Percentiles rank a stretch among this genome's conserved stretches.
phyloP scores from a whole-genome alignment of 2,797 vertebrate species.

The Phoebastria nigripes region DNA sequence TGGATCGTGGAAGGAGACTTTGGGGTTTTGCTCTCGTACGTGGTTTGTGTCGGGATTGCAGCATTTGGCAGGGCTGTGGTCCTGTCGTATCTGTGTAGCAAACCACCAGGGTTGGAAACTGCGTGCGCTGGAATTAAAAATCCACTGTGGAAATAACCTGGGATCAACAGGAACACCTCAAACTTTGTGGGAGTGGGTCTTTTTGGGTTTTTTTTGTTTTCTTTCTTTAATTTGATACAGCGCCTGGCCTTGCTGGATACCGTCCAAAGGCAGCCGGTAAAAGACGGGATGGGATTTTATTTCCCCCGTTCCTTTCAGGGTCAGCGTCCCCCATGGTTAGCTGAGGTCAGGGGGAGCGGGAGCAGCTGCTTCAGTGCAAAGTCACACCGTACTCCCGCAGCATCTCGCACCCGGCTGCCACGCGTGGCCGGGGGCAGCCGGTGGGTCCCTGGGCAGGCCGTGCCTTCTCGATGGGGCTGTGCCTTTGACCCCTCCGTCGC shows the following conservation, averaged over 20 bases:
- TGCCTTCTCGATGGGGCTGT: not conserved
- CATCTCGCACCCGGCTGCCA: fast-evolving
- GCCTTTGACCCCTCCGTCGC: too few species aligned
- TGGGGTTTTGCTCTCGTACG: not conserved
- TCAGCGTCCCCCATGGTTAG: not conserved
- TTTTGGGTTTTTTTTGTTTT: not conserved
- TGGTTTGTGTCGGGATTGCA: not conserved
- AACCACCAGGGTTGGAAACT: not conserved
- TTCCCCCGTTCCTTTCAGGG: not conserved
- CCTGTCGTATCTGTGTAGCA: not conserved
- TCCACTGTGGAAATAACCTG: fast-evolving
- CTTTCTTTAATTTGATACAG: not conserved
- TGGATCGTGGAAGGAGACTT: not conserved
- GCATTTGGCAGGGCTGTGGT: fast-evolving
- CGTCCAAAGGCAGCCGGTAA: not conserved
- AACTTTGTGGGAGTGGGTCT: fast-evolving
- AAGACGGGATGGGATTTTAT: not conserved
- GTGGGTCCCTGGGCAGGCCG: not conserved
- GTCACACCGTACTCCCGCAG: not conserved
- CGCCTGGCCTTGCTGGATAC: not conserved
- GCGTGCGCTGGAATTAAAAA: not conserved
- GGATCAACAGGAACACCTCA: not conserved
- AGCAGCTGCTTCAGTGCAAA: not conserved
- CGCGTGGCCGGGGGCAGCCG: fast-evolving
- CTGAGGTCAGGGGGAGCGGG: not conserved